These are phyloP conservation scores for Sitodiplosis mosellana DNA, from an alignment of 1,140 invertebrate genomes.

Conservation along the genomic window DNA sequence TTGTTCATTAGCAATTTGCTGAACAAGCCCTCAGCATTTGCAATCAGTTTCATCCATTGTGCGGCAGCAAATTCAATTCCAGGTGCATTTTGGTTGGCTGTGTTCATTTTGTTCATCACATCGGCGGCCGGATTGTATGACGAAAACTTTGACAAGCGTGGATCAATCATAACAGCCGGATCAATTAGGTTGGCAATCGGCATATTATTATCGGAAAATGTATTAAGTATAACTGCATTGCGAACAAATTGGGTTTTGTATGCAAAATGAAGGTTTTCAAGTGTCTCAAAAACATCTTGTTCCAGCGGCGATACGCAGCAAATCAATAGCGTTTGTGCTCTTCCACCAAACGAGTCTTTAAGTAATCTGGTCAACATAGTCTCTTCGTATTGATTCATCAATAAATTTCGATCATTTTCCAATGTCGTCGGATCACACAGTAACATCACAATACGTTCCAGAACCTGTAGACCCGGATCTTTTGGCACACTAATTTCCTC, in stretches of 20 bases:
- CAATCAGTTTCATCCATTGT: constrained; percentile 62
- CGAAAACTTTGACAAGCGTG: too few relatives aligned
- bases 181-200: constrained; percentile 8
- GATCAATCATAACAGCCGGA: not conserved
- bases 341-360: constrained; percentile 46
- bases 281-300: constrained; percentile 37
- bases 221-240: constrained; percentile 45
- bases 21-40: constrained; percentile 66
- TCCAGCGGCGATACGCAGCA: constrained; percentile 41
- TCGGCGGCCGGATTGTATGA: not conserved
- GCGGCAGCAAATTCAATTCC: constrained; percentile 61
- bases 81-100: constrained; percentile 32
- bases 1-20: constrained; percentile 36
- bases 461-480: constrained; percentile 32
- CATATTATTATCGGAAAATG: constrained; percentile 42
- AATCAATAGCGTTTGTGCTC: constrained; percentile 44
- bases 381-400: constrained; percentile 32
- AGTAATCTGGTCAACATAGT: constrained; percentile 43
- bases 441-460: constrained; percentile 40
- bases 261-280: constrained; percentile 40
- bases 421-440: constrained; percentile 34
- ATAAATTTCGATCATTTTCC: constrained; percentile 23
- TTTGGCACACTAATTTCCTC: constrained; percentile 25
- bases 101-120: constrained; percentile 17
- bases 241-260: constrained; percentile 38